Evolutionary conservation across 1,140 invertebrate genomes (phyloP).

Genomic region (Rhagoletis zephyria): DNA sequence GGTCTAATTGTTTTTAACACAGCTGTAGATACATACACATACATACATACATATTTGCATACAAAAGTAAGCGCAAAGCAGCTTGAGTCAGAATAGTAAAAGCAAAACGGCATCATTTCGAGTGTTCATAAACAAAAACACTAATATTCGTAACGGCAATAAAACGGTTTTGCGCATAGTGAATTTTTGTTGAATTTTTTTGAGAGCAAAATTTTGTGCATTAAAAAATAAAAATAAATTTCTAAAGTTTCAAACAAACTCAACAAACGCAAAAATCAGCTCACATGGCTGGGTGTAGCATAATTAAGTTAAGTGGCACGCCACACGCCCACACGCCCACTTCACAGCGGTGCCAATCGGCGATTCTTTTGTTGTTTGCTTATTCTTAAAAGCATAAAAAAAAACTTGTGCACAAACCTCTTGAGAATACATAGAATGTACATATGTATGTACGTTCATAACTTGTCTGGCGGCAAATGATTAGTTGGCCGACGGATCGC

Average conservation of each 20-base stretch:
- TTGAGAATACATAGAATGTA: not conserved
- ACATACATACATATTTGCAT: not conserved
- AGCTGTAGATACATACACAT: not conserved
- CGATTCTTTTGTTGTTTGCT: not conserved
- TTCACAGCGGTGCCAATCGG: not conserved
- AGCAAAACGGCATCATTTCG: not conserved
- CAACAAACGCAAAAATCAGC: not conserved
- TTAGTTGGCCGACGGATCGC: not conserved
- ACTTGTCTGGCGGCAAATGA: not conserved
- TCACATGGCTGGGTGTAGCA: not conserved
- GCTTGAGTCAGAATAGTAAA: not conserved
- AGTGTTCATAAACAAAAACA: not conserved
- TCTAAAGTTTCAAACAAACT: not conserved
- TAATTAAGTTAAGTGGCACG: slow-evolving; percentile 40
- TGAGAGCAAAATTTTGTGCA: not conserved
- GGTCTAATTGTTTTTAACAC: not conserved
- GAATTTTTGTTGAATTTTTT: not conserved
- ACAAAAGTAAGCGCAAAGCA: not conserved
- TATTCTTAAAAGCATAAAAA: not conserved
- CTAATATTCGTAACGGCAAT: not conserved
- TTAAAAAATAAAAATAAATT: not conserved
- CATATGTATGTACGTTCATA: not conserved
- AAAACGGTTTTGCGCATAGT: not conserved
- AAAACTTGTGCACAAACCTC: too few relatives aligned
- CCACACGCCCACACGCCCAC: slow-evolving; percentile 8